Conservation (phyloP, 2,113 vertebrate genomes). For the Platanista minor region DNA sequence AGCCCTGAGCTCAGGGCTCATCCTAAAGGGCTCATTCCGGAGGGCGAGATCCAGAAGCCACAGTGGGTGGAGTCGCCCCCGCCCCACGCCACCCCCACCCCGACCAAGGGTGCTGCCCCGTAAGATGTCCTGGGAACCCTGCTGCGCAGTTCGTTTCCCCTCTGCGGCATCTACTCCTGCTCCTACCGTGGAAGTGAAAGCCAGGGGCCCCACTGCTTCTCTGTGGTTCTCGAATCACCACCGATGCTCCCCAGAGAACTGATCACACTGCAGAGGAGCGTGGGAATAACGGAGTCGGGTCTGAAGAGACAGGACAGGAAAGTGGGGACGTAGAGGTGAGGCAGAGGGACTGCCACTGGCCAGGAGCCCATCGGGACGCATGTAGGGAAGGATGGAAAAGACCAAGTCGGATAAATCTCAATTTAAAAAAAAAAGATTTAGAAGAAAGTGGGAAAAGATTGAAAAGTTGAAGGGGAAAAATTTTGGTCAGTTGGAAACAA, state of each 20-base stretch:
- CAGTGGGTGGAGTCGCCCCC: rapidly evolving
- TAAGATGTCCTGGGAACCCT: neutral
- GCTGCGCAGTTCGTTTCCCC: neutral
- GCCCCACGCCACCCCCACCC: neutral
- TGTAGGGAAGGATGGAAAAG: neutral
- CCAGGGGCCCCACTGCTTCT: conserved; percentile 25
- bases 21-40: too few species aligned
- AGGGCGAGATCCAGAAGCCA: neutral
- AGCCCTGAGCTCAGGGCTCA: neutral
- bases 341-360: rapidly evolving
- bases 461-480: neutral
- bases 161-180: neutral
- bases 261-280: neutral
- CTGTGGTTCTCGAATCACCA: neutral
- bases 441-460: neutral
- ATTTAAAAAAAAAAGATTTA: neutral
- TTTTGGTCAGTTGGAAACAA: neutral
- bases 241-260: neutral
- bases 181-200: neutral
- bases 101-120: too few species aligned
- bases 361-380: rapidly evolving
- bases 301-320: neutral
- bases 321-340: rapidly evolving
- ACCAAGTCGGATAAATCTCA: neutral
- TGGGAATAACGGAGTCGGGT: too few species aligned